Percentiles rank a stretch among this genome's conserved stretches.
Conservation (phyloP, 2,888 invertebrate genomes). For the Homarus gammarus region DNA sequence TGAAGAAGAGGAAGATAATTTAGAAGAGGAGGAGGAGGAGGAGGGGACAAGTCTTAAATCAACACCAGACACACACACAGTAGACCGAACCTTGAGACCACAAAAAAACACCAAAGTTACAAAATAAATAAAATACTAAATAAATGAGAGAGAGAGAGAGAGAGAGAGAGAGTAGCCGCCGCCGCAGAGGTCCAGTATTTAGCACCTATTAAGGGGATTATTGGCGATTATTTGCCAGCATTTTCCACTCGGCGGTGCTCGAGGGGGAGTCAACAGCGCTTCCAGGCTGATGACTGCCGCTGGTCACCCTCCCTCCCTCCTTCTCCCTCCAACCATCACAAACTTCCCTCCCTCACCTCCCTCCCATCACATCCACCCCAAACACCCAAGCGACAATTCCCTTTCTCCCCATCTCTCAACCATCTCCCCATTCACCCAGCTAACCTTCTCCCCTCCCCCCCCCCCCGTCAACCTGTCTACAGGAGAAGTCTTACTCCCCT, state of each 20-base stretch:
- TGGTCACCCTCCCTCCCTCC: conserved; percentile 11
- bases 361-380: no score
- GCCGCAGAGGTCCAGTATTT: conserved; percentile 30
- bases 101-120: background rate
- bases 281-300: conserved; percentile 21
- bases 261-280: conserved; percentile 52
- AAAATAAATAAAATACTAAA: background rate
- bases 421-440: background rate
- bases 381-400: no score
- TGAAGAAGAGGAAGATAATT: no score
- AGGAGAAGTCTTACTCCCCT: background rate
- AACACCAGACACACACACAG: no score
- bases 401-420: background rate
- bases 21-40: no score
- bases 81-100: background rate
- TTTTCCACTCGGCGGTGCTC: conserved; percentile 57
- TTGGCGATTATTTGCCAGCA: conserved; percentile 62
- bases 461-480: no score
- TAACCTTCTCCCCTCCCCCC: background rate
- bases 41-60: no score
- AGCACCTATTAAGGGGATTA: conserved; percentile 55
- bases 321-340: conserved; percentile 22
- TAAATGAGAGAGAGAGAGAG: background rate
- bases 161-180: background rate
- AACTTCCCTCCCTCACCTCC: no score